Conservation (phyloP, 2,888 invertebrate genomes). For the Drosophila recens region DNA sequence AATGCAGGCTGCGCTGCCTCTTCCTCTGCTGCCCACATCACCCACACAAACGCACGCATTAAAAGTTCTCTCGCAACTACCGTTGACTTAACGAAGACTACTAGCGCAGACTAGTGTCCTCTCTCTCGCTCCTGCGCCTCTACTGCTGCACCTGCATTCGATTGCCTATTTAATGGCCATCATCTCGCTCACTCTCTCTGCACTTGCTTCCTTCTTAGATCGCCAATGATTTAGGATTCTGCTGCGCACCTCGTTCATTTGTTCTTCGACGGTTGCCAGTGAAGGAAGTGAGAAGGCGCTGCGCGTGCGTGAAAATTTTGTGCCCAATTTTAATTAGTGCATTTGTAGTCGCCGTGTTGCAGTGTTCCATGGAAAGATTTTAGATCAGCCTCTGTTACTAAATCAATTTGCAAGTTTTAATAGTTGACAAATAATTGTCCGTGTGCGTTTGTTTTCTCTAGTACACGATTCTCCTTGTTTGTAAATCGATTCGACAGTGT, state of each 20-base stretch:
- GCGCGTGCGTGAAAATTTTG: slow-evolving; percentile 70
- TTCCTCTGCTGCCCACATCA: background rate
- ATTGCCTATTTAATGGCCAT: background rate
- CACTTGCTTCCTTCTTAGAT: background rate
- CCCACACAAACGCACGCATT: background rate
- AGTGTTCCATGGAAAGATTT: slow-evolving; percentile 67
- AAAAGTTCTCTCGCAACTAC: background rate
- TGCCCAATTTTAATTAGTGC: slow-evolving; percentile 72
- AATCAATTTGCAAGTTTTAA: slow-evolving; percentile 31
- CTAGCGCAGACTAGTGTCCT: background rate
- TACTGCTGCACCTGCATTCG: background rate
- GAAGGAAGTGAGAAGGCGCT: slow-evolving; percentile 66
- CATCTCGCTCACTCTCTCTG: background rate
- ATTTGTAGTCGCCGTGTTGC: slow-evolving; percentile 61
- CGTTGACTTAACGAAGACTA: background rate
- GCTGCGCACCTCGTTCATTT: slow-evolving; percentile 77
- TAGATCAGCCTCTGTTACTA: slow-evolving; percentile 23
- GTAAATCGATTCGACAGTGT: slow-evolving; percentile 64
- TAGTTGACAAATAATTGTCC: slow-evolving; percentile 53
- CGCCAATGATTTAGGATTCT: background rate
- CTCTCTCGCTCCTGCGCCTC: background rate
- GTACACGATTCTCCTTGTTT: slow-evolving; percentile 63
- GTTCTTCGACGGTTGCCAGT: slow-evolving; percentile 77
- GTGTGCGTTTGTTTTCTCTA: slow-evolving; percentile 54
- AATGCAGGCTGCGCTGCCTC: no score